Conservation (phyloP, 2,113 vertebrate genomes). For the Phrynosoma platyrhinos region DNA sequence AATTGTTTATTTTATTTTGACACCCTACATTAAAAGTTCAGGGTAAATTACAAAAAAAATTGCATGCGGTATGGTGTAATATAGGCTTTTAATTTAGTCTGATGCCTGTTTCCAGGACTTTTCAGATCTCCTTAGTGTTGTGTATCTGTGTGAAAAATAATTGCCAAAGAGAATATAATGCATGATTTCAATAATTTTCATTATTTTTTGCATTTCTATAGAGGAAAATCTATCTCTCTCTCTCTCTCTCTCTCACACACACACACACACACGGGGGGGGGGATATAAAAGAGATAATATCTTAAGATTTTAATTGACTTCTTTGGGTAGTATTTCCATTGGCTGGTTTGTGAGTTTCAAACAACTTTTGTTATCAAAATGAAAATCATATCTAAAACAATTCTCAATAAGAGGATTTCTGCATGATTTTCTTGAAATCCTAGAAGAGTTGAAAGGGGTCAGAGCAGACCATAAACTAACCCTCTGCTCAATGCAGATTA, state of each 20-base stretch:
- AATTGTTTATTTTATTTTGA: neutral
- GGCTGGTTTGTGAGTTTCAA: neutral
- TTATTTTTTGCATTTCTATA: neutral
- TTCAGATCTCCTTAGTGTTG: neutral
- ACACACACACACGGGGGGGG: neutral
- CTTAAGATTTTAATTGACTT: too few relatives aligned
- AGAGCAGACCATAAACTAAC: too few relatives aligned
- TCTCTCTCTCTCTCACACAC: neutral
- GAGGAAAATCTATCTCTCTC: neutral
- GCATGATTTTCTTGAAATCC: too few relatives aligned
- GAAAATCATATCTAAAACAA: neutral
- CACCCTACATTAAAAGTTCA: neutral
- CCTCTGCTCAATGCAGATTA: neutral
- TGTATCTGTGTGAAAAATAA: neutral
- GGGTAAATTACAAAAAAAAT: neutral
- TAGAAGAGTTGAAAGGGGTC: too few relatives aligned
- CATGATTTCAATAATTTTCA: neutral
- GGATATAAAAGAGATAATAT: neutral
- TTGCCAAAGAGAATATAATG: neutral
- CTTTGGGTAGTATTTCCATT: neutral
- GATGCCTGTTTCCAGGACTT: neutral
- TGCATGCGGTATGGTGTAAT: neutral
- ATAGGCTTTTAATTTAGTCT: neutral
- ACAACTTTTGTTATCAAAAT: neutral
- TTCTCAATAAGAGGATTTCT: too few relatives aligned